These are phyloP conservation scores for Oreochromis grahami DNA, from an alignment of 2,797 vertebrate genomes.

Conservation along the genomic window DNA sequence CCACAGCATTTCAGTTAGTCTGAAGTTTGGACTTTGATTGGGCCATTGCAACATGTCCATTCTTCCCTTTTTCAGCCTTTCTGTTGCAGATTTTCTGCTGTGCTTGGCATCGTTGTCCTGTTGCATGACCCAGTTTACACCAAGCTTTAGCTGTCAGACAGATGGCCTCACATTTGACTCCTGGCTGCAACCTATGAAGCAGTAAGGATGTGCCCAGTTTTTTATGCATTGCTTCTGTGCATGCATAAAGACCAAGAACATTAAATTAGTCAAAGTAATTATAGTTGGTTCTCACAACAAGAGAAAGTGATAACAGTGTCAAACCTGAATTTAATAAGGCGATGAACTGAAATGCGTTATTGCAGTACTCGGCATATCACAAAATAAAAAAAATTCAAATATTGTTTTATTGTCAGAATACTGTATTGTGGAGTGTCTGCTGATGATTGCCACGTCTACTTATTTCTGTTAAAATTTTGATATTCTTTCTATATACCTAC, in stretches of 20 bases:
- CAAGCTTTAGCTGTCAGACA: not conserved
- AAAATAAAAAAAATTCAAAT: not conserved
- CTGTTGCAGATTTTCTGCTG: not conserved
- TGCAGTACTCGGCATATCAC: not conserved
- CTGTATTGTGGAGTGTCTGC: not conserved
- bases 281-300: not conserved
- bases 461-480: not conserved
- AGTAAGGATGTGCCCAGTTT: not conserved
- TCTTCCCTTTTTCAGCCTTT: not conserved
- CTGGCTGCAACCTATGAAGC: not conserved
- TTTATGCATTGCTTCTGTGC: not conserved
- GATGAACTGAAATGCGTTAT: not conserved
- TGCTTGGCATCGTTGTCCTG: not conserved
- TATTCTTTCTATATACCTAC: rapidly evolving
- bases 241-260: not conserved
- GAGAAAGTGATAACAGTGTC: not conserved
- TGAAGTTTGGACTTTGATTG: not conserved
- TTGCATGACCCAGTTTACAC: not conserved
- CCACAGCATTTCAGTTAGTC: not conserved
- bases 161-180: not conserved
- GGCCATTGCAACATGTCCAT: not conserved
- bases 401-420: not conserved
- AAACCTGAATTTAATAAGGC: not conserved
- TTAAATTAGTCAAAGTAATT: not conserved
- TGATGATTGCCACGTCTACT: rapidly evolving